phyloP scores from a whole-genome alignment of 1,140 invertebrate species.

The Monochamus saltuarius region DNA sequence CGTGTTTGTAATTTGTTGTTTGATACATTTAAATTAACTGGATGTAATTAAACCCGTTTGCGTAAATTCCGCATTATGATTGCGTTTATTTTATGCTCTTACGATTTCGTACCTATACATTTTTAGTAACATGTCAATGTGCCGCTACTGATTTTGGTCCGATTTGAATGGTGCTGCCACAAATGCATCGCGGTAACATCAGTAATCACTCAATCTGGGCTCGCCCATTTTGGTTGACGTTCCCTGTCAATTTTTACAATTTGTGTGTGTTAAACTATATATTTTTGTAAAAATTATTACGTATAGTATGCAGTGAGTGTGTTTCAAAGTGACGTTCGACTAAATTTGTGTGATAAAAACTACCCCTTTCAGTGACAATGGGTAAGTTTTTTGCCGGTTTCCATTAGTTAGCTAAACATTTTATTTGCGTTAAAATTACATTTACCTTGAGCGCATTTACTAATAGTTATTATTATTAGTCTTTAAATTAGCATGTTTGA shows the following conservation, averaged over 20 bases:
- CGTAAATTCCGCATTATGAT: too few species aligned
- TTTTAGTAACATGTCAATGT: too few species aligned
- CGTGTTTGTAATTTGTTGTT: too few species aligned
- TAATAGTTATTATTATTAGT: not conserved
- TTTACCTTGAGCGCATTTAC: constrained; percentile 1
- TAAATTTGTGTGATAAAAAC: not conserved
- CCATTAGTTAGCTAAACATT: not conserved
- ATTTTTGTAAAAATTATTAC: constrained; percentile 10
- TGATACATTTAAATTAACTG: too few species aligned
- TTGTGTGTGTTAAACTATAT: constrained; percentile 5
- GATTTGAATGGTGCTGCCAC: too few species aligned
- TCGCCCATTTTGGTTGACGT: constrained; percentile 24
- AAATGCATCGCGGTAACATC: too few species aligned
- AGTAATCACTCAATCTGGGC: constrained; percentile 10
- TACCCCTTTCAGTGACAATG: constrained; percentile 1
- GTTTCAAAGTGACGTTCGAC: not conserved
- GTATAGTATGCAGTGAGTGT: constrained; percentile 13
- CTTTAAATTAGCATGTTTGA: constrained; percentile 3
- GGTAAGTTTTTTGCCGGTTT: constrained; percentile 5
- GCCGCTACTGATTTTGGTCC: too few species aligned
- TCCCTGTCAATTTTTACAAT: constrained; percentile 8
- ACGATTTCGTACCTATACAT: too few species aligned
- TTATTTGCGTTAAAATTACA: not conserved
- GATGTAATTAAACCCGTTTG: too few species aligned
- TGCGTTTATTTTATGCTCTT: too few species aligned